phyloP scores from a whole-genome alignment of 2,888 invertebrate species.

The Mimachlamys varia region DNA sequence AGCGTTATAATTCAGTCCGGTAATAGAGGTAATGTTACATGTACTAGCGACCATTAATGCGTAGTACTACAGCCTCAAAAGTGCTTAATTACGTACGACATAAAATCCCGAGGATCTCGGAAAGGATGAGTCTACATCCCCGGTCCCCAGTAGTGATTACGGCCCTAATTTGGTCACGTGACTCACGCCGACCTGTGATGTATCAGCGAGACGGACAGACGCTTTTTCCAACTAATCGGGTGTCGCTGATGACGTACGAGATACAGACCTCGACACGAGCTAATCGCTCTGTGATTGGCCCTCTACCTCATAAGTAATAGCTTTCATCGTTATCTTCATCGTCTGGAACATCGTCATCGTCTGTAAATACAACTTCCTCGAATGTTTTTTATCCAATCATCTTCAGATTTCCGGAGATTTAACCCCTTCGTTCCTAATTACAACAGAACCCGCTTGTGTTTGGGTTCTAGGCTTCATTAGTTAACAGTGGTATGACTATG shows the following conservation, averaged over 20 bases:
- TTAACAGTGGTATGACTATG: background rate
- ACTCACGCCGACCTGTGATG: background rate
- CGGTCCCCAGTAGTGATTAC: background rate
- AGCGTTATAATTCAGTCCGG: background rate
- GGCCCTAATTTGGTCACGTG: background rate
- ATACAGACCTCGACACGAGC: background rate
- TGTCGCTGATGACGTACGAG: background rate
- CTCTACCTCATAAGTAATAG: background rate
- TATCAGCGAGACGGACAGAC: background rate
- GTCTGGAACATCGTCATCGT: background rate
- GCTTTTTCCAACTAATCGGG: background rate
- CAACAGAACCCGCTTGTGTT: background rate
- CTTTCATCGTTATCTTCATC: background rate
- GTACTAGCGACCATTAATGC: background rate
- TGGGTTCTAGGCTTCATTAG: background rate
- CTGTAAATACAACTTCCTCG: background rate
- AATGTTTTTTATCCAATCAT: background rate
- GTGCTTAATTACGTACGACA: conserved; percentile 2
- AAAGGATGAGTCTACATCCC: background rate
- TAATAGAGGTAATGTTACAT: background rate
- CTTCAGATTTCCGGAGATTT: background rate
- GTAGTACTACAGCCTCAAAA: background rate
- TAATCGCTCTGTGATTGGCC: background rate
- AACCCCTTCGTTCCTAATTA: background rate
- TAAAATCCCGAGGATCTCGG: background rate